These are phyloP conservation scores for Amphilophus citrinellus DNA, from an alignment of 2,113 vertebrate genomes.

Conservation along the genomic window DNA sequence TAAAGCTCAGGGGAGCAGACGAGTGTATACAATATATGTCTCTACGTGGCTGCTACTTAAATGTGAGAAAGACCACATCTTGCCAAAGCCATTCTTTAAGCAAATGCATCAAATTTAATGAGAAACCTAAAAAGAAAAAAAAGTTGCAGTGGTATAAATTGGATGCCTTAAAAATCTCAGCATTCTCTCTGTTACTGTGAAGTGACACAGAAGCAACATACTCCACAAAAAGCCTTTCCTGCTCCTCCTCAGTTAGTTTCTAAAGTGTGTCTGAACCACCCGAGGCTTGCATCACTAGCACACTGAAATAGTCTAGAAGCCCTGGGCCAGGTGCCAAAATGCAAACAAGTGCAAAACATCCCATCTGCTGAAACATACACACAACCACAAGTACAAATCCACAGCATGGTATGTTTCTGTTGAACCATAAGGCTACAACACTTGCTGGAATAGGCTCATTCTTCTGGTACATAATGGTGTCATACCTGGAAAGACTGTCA, in stretches of 20 bases:
- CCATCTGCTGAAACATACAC: conserved; percentile 24
- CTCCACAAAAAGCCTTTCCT: neutral
- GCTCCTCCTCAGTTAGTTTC: conserved; percentile 26
- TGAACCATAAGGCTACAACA: conserved; percentile 34
- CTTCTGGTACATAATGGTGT: conserved; percentile 39
- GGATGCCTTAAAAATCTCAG: neutral
- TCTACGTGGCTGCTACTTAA: neutral
- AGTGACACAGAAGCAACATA: conserved; percentile 1
- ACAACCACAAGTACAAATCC: conserved; percentile 3
- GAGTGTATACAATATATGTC: neutral
- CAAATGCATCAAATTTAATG: neutral
- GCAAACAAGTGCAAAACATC: conserved; percentile 24
- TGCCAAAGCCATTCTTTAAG: neutral
- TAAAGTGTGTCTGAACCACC: conserved; percentile 44
- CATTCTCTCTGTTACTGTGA: conserved; percentile 7
- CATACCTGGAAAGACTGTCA: conserved; percentile 33
- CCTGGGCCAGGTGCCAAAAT: conserved; percentile 32
- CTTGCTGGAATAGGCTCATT: conserved; percentile 1
- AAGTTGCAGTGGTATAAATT: too few relatives aligned
- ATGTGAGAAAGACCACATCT: neutral
- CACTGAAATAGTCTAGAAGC: conserved; percentile 19
- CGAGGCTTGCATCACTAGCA: conserved; percentile 38
- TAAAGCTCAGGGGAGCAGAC: neutral
- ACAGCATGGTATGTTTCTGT: conserved; percentile 30
- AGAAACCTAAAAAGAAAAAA: neutral